Evolutionary conservation across 1,140 invertebrate species (phyloP), one percentile per base, ranked within the genome.

Genomic region (Antheraea mylitta): DNA sequence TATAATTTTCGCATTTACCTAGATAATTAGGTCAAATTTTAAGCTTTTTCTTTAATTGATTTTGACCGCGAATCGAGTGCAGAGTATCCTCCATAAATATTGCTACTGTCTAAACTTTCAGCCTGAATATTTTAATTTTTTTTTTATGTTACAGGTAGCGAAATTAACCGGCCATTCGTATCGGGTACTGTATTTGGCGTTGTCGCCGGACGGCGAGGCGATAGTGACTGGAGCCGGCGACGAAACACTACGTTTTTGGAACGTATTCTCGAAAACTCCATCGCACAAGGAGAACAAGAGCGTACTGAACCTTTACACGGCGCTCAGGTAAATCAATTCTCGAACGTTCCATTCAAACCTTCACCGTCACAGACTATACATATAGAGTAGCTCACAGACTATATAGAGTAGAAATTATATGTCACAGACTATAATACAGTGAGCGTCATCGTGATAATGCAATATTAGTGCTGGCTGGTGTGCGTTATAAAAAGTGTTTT

Each of bases 211-310:
- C 92, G 99, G 99, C 18, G 99, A 99, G 90, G 98, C 99, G 0
- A 99, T 99, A 73, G 99, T 99, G 0, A 99, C 99, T 0, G 99
- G 99, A 10, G 99, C 99, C 18, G 99, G 99, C 0, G 99, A 99
- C 91, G 99, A 99, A 91, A 99, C 99, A 0, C 93, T 99, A 8
- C 93, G 99, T 16, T 99, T 99, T 92, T 99, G 99, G 99, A 99
- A 99, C 94, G 98, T 99, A 0, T 99, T 99, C 89, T 98, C 97
- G 75, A 99, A 99, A 94, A 98, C 98, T 16, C 94, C 98, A 61
- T 98, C 97, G 69, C 97, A 98, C 86, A 97, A 98, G 92, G 98
- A 99, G 90, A 98, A 98, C 69, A 98, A 99, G 88, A 99, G 98
- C 48, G 98, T 98, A n/a, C 93, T 99, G 73, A 99, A 98, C 93